Evolutionary conservation across 2,113 vertebrate species (phyloP).

Genomic region (Xiphophorus maculatus): DNA sequence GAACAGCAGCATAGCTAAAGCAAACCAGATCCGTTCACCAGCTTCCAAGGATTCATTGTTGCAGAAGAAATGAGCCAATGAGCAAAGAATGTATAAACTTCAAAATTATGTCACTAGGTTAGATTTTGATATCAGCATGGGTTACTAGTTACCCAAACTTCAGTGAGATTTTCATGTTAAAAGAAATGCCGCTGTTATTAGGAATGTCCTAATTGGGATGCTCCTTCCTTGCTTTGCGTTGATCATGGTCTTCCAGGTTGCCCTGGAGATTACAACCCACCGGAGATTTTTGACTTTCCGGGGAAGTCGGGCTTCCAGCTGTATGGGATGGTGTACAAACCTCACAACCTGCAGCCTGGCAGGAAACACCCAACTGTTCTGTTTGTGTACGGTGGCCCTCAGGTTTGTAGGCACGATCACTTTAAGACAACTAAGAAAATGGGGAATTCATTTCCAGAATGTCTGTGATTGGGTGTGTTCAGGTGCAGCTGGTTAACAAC

Average conservation of each 20-base stretch:
- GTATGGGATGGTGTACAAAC: conserved; percentile 97
- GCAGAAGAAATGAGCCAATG: too few relatives aligned
- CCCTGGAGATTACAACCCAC: conserved; percentile 92
- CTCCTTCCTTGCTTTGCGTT: too few relatives aligned
- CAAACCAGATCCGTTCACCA: too few relatives aligned
- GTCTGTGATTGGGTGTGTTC: conserved; percentile 16
- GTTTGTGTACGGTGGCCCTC: conserved; percentile 95
- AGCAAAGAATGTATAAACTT: too few relatives aligned
- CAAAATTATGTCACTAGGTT: too few relatives aligned
- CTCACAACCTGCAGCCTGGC: conserved; percentile 88
- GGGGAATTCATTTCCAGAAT: neutral
- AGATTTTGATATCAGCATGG: too few relatives aligned
- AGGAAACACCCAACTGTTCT: conserved; percentile 95
- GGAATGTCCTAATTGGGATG: too few relatives aligned
- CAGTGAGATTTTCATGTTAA: too few relatives aligned
- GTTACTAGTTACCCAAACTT: too few relatives aligned
- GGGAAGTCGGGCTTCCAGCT: conserved; percentile 88
- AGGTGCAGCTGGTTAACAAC: conserved; percentile 98
- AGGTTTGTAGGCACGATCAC: conserved; percentile 76
- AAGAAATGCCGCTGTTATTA: too few relatives aligned
- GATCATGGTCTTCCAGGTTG: conserved; percentile 81
- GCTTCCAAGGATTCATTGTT: too few relatives aligned
- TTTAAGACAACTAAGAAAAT: too few relatives aligned
- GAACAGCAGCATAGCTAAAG: neutral
- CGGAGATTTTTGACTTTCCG: conserved; percentile 93